These are phyloP conservation scores for Adelognathus sp. DNA, from an alignment of 2,888 invertebrate species.

Conservation along the genomic window DNA sequence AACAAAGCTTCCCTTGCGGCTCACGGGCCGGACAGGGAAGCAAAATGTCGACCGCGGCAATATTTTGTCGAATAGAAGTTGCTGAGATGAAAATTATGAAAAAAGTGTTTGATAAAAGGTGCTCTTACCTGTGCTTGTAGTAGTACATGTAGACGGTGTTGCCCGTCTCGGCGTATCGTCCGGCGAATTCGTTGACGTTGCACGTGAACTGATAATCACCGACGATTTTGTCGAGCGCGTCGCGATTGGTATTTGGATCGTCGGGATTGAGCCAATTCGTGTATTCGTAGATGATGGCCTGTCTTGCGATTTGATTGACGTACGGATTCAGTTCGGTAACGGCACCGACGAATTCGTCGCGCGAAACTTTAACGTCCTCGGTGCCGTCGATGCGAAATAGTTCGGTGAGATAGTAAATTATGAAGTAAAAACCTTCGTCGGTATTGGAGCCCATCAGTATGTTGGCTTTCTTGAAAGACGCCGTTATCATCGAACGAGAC, in stretches of 20 bases:
- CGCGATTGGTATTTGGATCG: slow-evolving; percentile 91
- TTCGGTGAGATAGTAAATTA: slow-evolving; percentile 94
- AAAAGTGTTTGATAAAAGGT: not conserved
- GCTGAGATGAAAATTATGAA: not conserved
- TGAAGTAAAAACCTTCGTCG: slow-evolving; percentile 97
- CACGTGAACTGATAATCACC: slow-evolving; percentile 98
- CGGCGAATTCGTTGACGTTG: slow-evolving; percentile 96
- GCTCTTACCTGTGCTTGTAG: slow-evolving; percentile 88
- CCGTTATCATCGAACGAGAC: slow-evolving; percentile 86
- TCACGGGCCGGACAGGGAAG: no score
- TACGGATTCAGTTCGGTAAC: slow-evolving; percentile 93
- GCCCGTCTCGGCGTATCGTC: slow-evolving; percentile 93
- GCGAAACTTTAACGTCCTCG: slow-evolving; percentile 91
- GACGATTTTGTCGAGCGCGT: slow-evolving; percentile 95
- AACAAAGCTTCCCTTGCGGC: no score
- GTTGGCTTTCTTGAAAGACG: slow-evolving; percentile 95
- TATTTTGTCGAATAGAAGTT: no score
- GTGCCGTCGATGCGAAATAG: slow-evolving; percentile 88
- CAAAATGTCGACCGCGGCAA: no score
- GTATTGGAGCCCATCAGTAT: slow-evolving; percentile 95
- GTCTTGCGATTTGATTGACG: slow-evolving; percentile 90
- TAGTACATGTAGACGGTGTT: slow-evolving; percentile 96
- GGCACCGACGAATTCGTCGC: slow-evolving; percentile 89
- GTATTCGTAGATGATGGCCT: slow-evolving; percentile 96
- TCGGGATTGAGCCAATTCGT: slow-evolving; percentile 95